Percentiles rank a stretch among this genome's conserved stretches.
These are phyloP conservation scores for Notamacropus eugenii DNA, from an alignment of 2,797 vertebrate genomes.

Conservation along the genomic window DNA sequence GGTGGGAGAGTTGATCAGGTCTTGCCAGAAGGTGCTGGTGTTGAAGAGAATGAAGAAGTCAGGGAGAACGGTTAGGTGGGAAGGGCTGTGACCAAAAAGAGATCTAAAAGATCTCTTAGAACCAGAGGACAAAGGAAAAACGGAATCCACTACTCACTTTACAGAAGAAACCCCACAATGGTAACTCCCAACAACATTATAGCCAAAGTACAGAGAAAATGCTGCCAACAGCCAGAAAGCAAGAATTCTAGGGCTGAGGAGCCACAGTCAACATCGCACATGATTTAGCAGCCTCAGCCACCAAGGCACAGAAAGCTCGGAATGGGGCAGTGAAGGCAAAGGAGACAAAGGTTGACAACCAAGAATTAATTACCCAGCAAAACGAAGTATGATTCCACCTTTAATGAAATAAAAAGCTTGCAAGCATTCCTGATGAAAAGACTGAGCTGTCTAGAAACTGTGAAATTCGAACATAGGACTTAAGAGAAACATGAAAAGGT, in stretches of 20 bases:
- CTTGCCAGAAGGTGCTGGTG: not conserved
- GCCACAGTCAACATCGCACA: not conserved
- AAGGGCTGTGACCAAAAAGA: not conserved
- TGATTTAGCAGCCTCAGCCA: not conserved
- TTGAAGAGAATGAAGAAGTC: not conserved
- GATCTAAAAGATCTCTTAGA: not conserved
- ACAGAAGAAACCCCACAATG: not conserved
- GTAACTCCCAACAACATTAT: not conserved
- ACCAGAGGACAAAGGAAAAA: not conserved
- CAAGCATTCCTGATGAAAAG: not conserved
- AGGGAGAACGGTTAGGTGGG: not conserved
- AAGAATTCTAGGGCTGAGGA: not conserved
- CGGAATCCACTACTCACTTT: not conserved
- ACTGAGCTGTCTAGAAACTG: not conserved
- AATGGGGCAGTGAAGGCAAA: not conserved
- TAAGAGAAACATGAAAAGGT: not conserved
- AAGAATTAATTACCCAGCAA: not conserved
- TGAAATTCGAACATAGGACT: not conserved
- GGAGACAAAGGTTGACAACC: too few relatives aligned
- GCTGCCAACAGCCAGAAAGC: not conserved
- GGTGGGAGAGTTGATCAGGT: not conserved
- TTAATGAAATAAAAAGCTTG: not conserved
- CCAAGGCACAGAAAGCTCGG: not conserved
- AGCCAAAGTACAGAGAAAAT: not conserved
- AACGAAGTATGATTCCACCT: not conserved